These are phyloP conservation scores for Leptinotarsa juncta DNA, from an alignment of 2,888 invertebrate species.

Conservation along the genomic window DNA sequence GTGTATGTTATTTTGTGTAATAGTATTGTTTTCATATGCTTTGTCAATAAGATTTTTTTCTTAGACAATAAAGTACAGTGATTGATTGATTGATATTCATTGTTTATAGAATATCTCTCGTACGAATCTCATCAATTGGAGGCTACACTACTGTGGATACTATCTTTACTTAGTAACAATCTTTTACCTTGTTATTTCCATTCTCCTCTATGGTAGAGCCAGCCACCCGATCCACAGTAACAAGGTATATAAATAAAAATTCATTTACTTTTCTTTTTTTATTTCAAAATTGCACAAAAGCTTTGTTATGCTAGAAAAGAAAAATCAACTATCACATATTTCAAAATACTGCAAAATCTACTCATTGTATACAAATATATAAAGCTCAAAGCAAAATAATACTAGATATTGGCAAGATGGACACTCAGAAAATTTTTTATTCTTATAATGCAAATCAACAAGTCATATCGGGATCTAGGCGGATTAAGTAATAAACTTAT, in stretches of 20 bases:
- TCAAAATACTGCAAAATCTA: slow-evolving; percentile 39
- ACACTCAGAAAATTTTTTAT: slow-evolving; percentile 26
- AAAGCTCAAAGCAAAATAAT: slow-evolving; percentile 42
- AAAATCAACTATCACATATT: slow-evolving; percentile 38
- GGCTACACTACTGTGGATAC: too few species aligned
- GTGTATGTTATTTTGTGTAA: too few species aligned
- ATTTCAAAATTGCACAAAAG: slow-evolving; percentile 52
- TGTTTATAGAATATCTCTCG: too few species aligned
- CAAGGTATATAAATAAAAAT: background rate
- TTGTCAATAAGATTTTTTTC: too few species aligned
- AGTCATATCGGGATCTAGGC: slow-evolving; percentile 27
- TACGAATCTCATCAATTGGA: too few species aligned
- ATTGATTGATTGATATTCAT: too few species aligned
- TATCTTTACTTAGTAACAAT: too few species aligned
- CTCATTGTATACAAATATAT: slow-evolving; percentile 25
- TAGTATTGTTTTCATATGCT: too few species aligned
- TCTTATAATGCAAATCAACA: slow-evolving; percentile 29
- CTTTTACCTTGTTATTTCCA: too few species aligned
- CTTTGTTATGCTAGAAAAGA: slow-evolving; percentile 32
- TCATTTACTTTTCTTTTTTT: slow-evolving; percentile 1
- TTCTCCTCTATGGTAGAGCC: too few species aligned
- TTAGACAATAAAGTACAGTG: too few species aligned
- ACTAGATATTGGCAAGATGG: slow-evolving; percentile 43
- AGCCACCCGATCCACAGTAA: background rate
- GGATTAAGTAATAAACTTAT: background rate